Evolutionary conservation across 1,140 invertebrate species (phyloP).

Genomic region (Drosophila virilis): DNA sequence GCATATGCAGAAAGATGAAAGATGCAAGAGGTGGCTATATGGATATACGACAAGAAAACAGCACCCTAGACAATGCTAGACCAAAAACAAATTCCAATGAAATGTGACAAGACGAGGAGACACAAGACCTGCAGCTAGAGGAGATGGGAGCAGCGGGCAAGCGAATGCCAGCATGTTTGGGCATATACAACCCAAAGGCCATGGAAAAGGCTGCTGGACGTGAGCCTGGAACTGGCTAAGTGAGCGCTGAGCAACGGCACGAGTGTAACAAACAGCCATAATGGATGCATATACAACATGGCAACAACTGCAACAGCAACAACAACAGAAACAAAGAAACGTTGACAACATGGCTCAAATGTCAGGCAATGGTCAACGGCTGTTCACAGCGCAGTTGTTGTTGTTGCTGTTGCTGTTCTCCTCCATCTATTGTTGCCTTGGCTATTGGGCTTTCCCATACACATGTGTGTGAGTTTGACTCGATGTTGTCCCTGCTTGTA

Average conservation of each 20-base stretch:
- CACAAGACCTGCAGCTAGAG: neutral
- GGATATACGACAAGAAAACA: constrained; percentile 12
- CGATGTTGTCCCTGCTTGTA: constrained; percentile 63
- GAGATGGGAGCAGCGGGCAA: neutral
- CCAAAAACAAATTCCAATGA: constrained; percentile 62
- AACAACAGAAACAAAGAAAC: constrained; percentile 34
- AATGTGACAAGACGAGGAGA: constrained; percentile 44
- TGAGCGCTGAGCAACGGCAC: constrained; percentile 30
- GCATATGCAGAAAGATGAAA: constrained; percentile 53
- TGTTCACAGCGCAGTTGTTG: constrained; percentile 50
- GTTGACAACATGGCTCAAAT: constrained; percentile 81
- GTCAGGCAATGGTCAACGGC: constrained; percentile 77
- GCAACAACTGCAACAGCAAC: constrained; percentile 51
- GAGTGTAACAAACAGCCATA: constrained; percentile 68
- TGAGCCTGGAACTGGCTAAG: constrained; percentile 14
- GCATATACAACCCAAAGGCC: constrained; percentile 24
- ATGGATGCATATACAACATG: constrained; percentile 61
- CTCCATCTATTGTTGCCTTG: constrained; percentile 40
- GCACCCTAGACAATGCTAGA: constrained; percentile 36
- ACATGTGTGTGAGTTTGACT: constrained; percentile 45
- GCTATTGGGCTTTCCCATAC: constrained; percentile 42
- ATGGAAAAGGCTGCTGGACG: constrained; percentile 9
- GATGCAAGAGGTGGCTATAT: constrained; percentile 1
- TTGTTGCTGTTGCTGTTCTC: constrained; percentile 39
- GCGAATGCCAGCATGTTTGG: neutral